phyloP scores from a whole-genome alignment of 2,888 invertebrate species.

The Apodemia hepburni region DNA sequence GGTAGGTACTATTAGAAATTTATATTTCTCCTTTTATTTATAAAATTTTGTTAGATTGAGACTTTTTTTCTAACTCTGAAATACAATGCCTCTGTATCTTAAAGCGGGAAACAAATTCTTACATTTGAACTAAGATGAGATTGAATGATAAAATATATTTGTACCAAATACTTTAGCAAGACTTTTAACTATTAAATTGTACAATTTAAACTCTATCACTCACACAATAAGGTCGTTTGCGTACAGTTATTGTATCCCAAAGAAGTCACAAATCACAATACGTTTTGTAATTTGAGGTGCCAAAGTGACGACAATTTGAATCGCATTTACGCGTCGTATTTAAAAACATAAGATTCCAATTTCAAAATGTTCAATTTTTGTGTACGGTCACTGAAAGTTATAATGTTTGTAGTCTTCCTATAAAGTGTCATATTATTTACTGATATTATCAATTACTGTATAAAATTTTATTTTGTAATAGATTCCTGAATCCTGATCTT shows the following conservation, averaged over 20 bases:
- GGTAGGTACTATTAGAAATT: too few species aligned
- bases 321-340: conserved; percentile 52
- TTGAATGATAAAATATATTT: not conserved
- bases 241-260: not conserved
- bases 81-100: too few species aligned
- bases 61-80: too few species aligned
- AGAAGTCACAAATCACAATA: conserved; percentile 22
- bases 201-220: conserved; percentile 30
- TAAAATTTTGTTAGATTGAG: too few species aligned
- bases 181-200: not conserved
- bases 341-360: conserved; percentile 73
- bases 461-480: too few species aligned
- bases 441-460: too few species aligned
- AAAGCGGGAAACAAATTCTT: too few species aligned
- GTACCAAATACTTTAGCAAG: not conserved
- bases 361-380: conserved; percentile 48
- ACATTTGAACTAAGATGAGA: too few species aligned
- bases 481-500: too few species aligned
- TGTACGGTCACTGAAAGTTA: conserved; percentile 46
- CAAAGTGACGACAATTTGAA: conserved; percentile 60
- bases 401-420: not conserved
- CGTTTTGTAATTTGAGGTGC: conserved; percentile 53
- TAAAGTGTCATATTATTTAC: too few species aligned
- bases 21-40: too few species aligned
- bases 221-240: conserved; percentile 18